phyloP scores from a whole-genome alignment of 2,888 invertebrate species.

The Yponomeuta sedellus region DNA sequence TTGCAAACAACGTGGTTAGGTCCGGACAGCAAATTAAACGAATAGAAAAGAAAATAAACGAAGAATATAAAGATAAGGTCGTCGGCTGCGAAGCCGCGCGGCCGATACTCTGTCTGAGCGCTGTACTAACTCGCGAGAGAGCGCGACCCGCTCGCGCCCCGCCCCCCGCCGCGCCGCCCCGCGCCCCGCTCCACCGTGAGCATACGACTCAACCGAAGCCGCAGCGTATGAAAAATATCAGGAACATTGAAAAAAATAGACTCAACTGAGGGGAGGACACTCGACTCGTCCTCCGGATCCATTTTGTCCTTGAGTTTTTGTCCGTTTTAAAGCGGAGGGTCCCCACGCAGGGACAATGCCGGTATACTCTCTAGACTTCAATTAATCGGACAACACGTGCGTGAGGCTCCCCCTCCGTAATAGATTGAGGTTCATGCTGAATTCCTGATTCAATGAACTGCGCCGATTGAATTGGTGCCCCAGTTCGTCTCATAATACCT shows the following conservation, averaged over 20 bases:
- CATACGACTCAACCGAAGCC: slow-evolving; percentile 25
- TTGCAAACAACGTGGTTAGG: slow-evolving; percentile 43
- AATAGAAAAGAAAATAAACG: slow-evolving; percentile 77
- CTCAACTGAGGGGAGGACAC: slow-evolving; percentile 38
- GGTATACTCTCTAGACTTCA: slow-evolving; percentile 46
- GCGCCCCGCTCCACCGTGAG: slow-evolving; percentile 43
- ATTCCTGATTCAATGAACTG: slow-evolving; percentile 51
- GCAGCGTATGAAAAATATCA: slow-evolving; percentile 53
- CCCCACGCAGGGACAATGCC: slow-evolving; percentile 26
- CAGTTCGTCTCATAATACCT: slow-evolving; percentile 14
- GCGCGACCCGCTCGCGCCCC: slow-evolving; percentile 53
- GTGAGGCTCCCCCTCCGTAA: slow-evolving; percentile 50
- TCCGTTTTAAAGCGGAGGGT: slow-evolving; percentile 19
- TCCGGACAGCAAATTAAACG: slow-evolving; percentile 69
- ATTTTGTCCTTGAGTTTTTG: slow-evolving; percentile 22
- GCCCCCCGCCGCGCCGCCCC: slow-evolving; percentile 32
- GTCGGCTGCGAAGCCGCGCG: slow-evolving; percentile 71
- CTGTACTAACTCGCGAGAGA: slow-evolving; percentile 72
- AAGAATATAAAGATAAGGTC: slow-evolving; percentile 66
- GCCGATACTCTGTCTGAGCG: slow-evolving; percentile 75
- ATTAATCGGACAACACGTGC: slow-evolving; percentile 70
- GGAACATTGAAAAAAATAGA: slow-evolving; percentile 48
- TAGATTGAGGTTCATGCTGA: slow-evolving; percentile 37
- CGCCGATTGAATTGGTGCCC: slow-evolving; percentile 24
- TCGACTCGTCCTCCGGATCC: slow-evolving; percentile 31